Evolutionary conservation across 2,888 invertebrate genomes (phyloP).

Genomic region (Drosophila infuscata): DNA sequence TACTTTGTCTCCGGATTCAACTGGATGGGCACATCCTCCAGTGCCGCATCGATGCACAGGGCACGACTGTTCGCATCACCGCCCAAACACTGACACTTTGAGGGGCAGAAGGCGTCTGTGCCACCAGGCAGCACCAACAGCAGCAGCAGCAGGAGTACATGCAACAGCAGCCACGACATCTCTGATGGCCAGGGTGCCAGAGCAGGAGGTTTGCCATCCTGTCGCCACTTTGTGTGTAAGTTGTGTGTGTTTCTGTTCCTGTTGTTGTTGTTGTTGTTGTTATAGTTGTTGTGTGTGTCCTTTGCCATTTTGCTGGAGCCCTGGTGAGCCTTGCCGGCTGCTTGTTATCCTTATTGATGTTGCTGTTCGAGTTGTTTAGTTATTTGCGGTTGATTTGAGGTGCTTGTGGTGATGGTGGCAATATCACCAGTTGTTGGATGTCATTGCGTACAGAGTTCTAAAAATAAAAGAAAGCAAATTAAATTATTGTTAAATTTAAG

Average conservation of each 20-base stretch:
- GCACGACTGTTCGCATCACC: constrained; percentile 91
- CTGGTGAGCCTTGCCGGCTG: constrained; percentile 17
- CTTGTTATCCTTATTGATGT: constrained; percentile 6
- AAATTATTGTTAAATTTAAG: background rate
- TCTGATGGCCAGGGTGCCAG: background rate
- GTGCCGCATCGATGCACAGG: constrained; percentile 91
- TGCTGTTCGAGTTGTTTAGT: constrained; percentile 24
- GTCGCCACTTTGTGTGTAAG: constrained; percentile 54
- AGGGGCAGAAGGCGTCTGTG: constrained; percentile 88
- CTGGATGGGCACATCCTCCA: constrained; percentile 95
- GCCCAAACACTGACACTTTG: constrained; percentile 90
- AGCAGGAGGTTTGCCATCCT: constrained; percentile 35
- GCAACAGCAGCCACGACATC: constrained; percentile 33
- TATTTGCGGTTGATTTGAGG: constrained; percentile 24
- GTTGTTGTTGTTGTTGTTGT: background rate
- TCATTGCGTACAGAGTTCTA: constrained; percentile 41
- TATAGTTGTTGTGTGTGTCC: constrained; percentile 13
- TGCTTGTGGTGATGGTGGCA: constrained; percentile 19
- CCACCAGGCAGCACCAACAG: constrained; percentile 65
- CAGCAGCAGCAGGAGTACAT: constrained; percentile 61
- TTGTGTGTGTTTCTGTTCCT: constrained; percentile 30
- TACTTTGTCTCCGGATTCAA: constrained; percentile 94
- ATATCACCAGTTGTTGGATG: constrained; percentile 46
- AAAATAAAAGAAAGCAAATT: background rate
- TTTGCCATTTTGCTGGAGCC: constrained; percentile 45